These are phyloP conservation scores for Aviceda subcristata DNA, from an alignment of 2,113 vertebrate genomes.

Conservation along the genomic window DNA sequence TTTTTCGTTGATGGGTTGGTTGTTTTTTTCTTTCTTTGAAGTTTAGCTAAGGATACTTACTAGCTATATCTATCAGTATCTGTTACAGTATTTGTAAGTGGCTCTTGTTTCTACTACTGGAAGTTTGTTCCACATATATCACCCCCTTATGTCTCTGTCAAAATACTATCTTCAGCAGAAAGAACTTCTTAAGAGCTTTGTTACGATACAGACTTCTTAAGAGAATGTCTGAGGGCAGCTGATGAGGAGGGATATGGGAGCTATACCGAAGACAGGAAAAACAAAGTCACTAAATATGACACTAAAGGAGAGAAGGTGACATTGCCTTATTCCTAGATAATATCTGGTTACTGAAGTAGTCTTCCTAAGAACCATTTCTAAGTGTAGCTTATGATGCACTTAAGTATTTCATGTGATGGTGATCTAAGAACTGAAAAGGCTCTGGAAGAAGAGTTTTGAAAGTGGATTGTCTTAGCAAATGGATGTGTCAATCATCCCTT, in stretches of 20 bases:
- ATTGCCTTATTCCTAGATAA: not conserved
- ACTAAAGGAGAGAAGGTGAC: not conserved
- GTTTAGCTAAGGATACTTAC: not conserved
- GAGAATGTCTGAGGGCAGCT: not conserved
- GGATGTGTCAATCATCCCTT: not conserved
- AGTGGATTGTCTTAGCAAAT: conserved; percentile 34
- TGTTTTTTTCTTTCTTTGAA: not conserved
- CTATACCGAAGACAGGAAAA: not conserved
- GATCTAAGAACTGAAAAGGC: conserved; percentile 8
- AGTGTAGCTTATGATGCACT: not conserved
- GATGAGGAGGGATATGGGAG: not conserved
- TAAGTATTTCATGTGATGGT: not conserved
- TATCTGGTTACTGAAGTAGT: not conserved
- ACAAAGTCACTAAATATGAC: not conserved
- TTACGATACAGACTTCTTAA: not conserved
- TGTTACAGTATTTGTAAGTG: not conserved
- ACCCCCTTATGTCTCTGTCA: not conserved
- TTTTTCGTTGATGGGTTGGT: too few relatives aligned
- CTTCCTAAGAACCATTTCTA: not conserved
- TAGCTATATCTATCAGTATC: not conserved
- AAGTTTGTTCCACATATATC: not conserved
- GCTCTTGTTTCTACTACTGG: not conserved
- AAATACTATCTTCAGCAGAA: not conserved
- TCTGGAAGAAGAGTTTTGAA: not conserved
- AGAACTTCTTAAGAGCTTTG: not conserved